Base-by-base conservation (phyloP, 2,888 invertebrate species). In the Ceramica pisi region DNA sequence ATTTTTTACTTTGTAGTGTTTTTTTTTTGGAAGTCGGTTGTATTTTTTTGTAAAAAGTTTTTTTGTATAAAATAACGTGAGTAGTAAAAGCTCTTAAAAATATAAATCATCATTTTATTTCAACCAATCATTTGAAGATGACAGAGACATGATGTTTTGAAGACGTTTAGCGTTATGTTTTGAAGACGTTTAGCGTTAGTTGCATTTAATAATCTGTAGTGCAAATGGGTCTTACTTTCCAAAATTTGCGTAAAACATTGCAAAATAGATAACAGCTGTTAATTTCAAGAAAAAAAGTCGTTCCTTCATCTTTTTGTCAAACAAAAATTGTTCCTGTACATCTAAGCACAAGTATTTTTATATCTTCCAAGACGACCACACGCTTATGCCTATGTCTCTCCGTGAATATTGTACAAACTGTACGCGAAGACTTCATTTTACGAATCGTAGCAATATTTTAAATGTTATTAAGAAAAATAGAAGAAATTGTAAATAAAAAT, bases 401-500 rank as follows among this genome's bases (percentile, higher is more conserved):
- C 2, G 41, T 51, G 53, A 66, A 41, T 23, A 46, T 55, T 57
- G 68, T 75, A 75, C 64, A 67, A 63, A 41, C 26, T 74, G 62
- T 69, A 77, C 68, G 50, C 56, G 55, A 79, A 80, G 71, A 82
- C 70, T 83, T 85, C 72, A 71, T 75, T 76, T 85, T 75, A 78
- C 70, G 84, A 81, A 77, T 63, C 70, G 71, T 87, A 86, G 86
- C 87, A 87, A 86, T 85, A 87, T 84, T 80, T 75, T 68, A 80
- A 81, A 81, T 84, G 79, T 87, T 88, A 88, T 87, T 82, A 81
- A n/a, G 60, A 67, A 71, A 72, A 77, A 81, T 84, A 89, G 85
- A 79, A 71, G 79, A 88, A 89, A 89, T 87, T 91, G 91, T 92
- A 92, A 88, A 92, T 91, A 91, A 70, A 84, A 71, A 85, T 82